Evolutionary conservation across 2,797 vertebrate species (phyloP).

Genomic region (Graptemys geographica): DNA sequence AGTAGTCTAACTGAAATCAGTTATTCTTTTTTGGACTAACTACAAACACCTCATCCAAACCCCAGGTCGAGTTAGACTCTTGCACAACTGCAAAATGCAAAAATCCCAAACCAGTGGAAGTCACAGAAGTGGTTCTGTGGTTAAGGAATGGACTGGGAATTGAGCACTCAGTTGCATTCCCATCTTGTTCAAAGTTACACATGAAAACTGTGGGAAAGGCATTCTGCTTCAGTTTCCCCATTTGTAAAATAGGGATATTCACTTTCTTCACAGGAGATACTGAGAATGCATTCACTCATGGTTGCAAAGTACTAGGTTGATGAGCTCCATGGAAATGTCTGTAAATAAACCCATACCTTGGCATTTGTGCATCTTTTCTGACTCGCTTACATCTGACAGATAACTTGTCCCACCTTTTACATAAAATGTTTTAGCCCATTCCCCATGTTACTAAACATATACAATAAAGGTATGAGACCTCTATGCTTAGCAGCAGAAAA

Average conservation of each 20-base stretch:
- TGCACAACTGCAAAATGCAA: not conserved
- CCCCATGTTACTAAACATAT: not conserved
- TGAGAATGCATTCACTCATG: not conserved
- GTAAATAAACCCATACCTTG: not conserved
- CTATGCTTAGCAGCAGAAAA: rapidly evolving
- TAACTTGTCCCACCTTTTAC: not conserved
- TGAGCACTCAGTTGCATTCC: not conserved
- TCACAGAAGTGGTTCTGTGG: rapidly evolving
- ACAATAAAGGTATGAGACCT: not conserved
- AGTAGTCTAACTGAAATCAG: not conserved
- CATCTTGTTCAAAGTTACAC: not conserved
- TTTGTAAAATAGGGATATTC: not conserved
- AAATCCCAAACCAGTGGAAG: not conserved
- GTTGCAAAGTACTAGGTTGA: not conserved
- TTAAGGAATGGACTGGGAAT: not conserved
- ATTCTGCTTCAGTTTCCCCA: rapidly evolving
- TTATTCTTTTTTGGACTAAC: not conserved
- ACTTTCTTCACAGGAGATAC: not conserved
- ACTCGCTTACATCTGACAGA: not conserved
- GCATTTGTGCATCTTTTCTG: not conserved
- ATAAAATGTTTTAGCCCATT: not conserved
- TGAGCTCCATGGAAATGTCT: not conserved
- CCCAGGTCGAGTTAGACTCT: not conserved
- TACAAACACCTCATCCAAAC: too few relatives aligned
- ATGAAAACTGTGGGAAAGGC: not conserved